A percentile compares a stretch with the other conserved stretches of the same genome.
Evolutionary conservation across 1,140 invertebrate genomes (phyloP).

Genomic region (Diuraphis noxia): DNA sequence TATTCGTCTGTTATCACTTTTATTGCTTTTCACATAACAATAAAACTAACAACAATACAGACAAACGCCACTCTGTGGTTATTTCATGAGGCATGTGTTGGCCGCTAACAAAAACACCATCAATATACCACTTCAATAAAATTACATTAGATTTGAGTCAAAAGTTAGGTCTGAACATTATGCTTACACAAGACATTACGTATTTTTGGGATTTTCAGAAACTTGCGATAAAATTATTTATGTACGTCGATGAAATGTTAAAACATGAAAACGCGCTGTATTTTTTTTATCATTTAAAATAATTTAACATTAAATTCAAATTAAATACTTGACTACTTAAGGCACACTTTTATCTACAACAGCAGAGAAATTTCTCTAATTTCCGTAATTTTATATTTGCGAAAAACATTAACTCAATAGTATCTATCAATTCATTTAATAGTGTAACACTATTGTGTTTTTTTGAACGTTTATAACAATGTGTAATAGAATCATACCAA

Average conservation of each 20-base stretch:
- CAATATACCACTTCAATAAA: not conserved
- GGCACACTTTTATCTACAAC: not conserved
- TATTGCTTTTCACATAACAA: not conserved
- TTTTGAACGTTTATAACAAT: not conserved
- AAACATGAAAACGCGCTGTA: no score
- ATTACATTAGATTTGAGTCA: not conserved
- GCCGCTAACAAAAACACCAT: not conserved
- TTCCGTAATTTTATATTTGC: not conserved
- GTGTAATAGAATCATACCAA: not conserved
- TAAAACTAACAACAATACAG: no score
- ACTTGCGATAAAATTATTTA: no score
- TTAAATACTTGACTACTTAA: not conserved
- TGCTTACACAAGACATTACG: no score
- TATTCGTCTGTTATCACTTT: not conserved
- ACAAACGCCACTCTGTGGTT: not conserved
- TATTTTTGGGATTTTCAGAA: no score
- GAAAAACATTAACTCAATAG: not conserved
- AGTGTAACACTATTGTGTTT: not conserved
- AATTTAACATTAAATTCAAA: not conserved
- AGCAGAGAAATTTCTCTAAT: not conserved
- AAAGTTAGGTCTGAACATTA: no score
- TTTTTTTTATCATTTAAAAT: no score
- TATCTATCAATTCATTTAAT: not conserved
- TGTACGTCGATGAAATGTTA: no score
- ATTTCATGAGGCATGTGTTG: rapidly evolving